A percentile compares a stretch with the other conserved stretches of the same genome.
Conservation (phyloP, 2,113 vertebrate genomes). For the Catharus fuscescens region DNA sequence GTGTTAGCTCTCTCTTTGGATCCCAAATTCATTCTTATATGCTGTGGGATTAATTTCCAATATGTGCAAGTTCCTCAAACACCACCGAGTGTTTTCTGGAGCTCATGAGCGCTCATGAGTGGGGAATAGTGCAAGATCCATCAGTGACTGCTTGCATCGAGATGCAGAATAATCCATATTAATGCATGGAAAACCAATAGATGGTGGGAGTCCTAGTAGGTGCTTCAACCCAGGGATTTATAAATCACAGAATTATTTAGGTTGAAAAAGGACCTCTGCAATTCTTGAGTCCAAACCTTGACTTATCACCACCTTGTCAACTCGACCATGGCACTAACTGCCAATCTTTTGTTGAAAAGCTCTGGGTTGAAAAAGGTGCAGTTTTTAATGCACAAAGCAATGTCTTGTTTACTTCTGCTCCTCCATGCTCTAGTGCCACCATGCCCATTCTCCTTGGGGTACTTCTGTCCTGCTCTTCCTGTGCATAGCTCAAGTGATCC, state of each 20-base stretch:
- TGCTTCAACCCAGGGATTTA: not conserved
- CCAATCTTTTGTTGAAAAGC: not conserved
- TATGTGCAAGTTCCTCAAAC: not conserved
- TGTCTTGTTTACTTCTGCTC: not conserved
- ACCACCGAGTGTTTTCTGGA: not conserved
- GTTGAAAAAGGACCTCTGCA: not conserved
- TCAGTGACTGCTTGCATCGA: not conserved
- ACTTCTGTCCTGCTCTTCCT: not conserved
- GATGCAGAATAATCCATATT: not conserved
- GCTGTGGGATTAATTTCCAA: not conserved
- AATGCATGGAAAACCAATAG: not conserved
- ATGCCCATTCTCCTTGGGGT: rapidly evolving
- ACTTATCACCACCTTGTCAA: not conserved
- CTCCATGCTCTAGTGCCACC: not conserved
- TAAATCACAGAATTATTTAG: not conserved
- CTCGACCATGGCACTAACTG: rapidly evolving
- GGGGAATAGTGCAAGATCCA: not conserved
- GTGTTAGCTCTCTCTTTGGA: not conserved
- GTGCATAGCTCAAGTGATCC: not conserved
- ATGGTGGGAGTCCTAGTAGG: not conserved
- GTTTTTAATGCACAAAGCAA: rapidly evolving
- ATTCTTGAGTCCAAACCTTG: not conserved
- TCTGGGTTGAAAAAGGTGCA: not conserved
- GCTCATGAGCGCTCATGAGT: not conserved
- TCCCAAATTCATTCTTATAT: not conserved